Evolutionary conservation across 2,797 vertebrate genomes (phyloP), one percentile per base, ranked within the genome.

Genomic region (Falco biarmicus): DNA sequence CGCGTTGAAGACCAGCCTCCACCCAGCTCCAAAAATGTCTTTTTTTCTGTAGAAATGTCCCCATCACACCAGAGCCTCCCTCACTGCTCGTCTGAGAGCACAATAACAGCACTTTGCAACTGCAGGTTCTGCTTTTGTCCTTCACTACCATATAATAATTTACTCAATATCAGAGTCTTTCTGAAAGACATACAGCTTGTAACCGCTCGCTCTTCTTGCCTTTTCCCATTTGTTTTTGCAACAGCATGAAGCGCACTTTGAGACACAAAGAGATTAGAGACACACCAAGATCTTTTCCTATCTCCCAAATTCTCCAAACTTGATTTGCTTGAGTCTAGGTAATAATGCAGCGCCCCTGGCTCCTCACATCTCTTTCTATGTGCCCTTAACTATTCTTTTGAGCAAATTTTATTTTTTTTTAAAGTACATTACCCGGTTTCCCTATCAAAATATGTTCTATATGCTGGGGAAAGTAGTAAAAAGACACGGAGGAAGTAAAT

Each of bases 81-180:
- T 43, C 68, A 4, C 87, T 34, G 75, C 17, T 6, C 51, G 19
- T 6, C 53, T 5, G 53, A 9, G 10, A 0, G 18, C 54, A 20
- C 47, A 14, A 3, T 4, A 47, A 17, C 71, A 34, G 47, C 84
- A 1, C 82, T 76, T n/a, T 19, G 65, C 76, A 29, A 1, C 31
- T 20, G 59, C 68, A 18, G 53, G 29, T 74, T 61, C 89, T 75
- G 95, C 79, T 84, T 63, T 87, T 61, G 87, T 85, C 82, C 92
- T 56, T 77, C 51, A 0, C 26, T 26, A 2, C 60, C 32, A 57
- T 43, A 8, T 43, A 53, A 83, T 53, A 32, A 85, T 64, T 70
- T 25, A 54, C 82, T 61, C 61, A 3, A 2, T 32, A 37, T n/a
- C 79, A 29, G 37, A 59, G 45, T 24, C 78, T 8, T 31, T 37